Base-by-base conservation (phyloP, 2,888 invertebrate genomes). In the Mimas tiliae region DNA sequence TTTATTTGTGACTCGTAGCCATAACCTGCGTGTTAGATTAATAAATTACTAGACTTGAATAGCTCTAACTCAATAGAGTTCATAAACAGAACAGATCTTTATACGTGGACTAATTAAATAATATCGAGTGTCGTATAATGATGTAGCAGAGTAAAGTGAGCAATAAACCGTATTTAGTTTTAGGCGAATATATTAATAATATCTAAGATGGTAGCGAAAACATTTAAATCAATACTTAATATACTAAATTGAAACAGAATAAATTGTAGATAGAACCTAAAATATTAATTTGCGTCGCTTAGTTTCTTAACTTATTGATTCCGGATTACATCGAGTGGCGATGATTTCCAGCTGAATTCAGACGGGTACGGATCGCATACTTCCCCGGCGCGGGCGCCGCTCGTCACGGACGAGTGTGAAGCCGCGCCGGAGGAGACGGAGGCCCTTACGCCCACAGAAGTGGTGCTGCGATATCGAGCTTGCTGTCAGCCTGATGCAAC, bases 361-460 rank as follows among this genome's bases (percentile, higher is more conserved):
- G 97, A 97, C 94, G 97, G 97, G 78, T 97, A 97, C 90, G 96
- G 96, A 62, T 96, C 96, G 64, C 97, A 97, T 89, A 97, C 97
- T 72, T 97, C 97, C 86, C 97, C 97, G 96, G 95, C 95, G 88
- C 95, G 96, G 81, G 96, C 97, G 81, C 97, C 97, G 72, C 94
- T 97, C 90, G 96, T 97, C 93, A 95, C 95, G 62, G 95, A 96
- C 87, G 96, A 96, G 93, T 93, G 96, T 83, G 96, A 96, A 79
- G 94, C 95, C 94, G 95, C 80, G 94, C 95, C 91, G 80, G 95
- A 96, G 82, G 96, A 96, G 82, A 95, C 94, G 72, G 95, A 95
- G 81, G 95, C 95, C 34, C 84, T 92, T 52, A 92, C 90, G n/a
- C 93, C 91, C 12, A 88, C 90, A 6, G 93, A 91, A 65, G 86